Evolutionary conservation across 2,797 vertebrate species (phyloP), one percentile per base, ranked within the genome.

Genomic region (Hyperoplus immaculatus): DNA sequence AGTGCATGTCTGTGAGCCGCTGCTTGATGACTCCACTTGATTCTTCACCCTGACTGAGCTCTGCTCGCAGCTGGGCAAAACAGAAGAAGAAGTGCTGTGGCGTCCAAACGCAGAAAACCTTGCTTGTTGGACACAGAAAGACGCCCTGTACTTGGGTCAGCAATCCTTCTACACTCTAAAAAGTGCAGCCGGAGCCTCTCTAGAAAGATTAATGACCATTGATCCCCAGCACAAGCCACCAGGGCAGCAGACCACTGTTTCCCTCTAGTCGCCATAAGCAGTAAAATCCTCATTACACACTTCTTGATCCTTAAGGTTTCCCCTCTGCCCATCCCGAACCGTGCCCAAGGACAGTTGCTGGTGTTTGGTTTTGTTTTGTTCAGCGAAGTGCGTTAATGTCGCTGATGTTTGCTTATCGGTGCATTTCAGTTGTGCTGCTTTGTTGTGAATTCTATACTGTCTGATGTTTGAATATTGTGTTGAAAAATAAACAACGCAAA

Each of bases 151-250:
- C 91, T 89, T 92, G 87, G 94, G 88, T 95, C 94, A 95, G 95
- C 94, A 90, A 80, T 93, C 91, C 86, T 89, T 90, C 79, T 81
- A 76, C 72, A 79, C 76, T 77, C 70, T 83, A 87, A 93, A 94
- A 95, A 93, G 85, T 94, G 94, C 93, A 95, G 75, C 88, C 86
- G 18, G 87, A 82, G 86, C 84, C 85, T 91, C 91, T 94, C 88
- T 79, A 45, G 83, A 83, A 94, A 93, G 95, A 95, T 95, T 95
- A 95, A 95, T 95, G 94, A 93, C 90, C 93, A 94, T 86, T 91
- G 91, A 94, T 95, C 89, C 87, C 53, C 59, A 43, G 86, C 91
- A 83, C 85, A 87, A 94, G 87, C 81, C 88, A 90, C 84, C 84
- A 77, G 90, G 82, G 85, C 89, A 87, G 88, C 89, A 78, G 69